These are phyloP conservation scores for Venustoraphidia nigricollis DNA, from an alignment of 2,888 invertebrate species.

Conservation along the genomic window DNA sequence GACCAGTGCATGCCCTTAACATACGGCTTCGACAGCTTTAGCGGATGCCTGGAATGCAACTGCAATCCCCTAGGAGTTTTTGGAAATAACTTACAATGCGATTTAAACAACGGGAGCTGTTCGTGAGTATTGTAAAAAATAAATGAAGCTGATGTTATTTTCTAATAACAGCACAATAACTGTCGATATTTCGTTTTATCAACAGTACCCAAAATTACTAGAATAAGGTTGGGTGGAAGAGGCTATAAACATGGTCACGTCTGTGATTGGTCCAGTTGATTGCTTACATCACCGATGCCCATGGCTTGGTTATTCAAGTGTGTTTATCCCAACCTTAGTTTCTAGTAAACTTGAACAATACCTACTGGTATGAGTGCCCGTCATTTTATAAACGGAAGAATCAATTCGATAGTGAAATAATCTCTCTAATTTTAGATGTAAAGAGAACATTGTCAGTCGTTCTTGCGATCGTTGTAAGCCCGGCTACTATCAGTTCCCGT, in stretches of 20 bases:
- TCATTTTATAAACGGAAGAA: neutral
- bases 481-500: constrained; percentile 77
- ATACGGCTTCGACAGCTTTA: constrained; percentile 82
- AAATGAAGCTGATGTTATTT: too few species aligned
- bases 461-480: constrained; percentile 76
- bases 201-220: too few species aligned
- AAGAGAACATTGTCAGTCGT: constrained; percentile 72
- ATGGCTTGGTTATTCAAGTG: too few species aligned
- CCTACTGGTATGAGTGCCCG: too few species aligned
- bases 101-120: constrained; percentile 75
- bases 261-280: too few species aligned
- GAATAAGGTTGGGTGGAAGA: too few species aligned
- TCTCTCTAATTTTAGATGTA: constrained; percentile 41
- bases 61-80: constrained; percentile 76
- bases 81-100: constrained; percentile 67
- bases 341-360: too few species aligned
- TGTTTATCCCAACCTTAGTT: too few species aligned
- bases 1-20: constrained; percentile 79
- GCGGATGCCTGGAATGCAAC: constrained; percentile 90
- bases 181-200: too few species aligned
- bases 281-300: too few species aligned
- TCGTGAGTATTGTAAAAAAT: constrained; percentile 34
- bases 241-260: too few species aligned
- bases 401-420: neutral
- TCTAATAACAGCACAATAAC: neutral